These are phyloP conservation scores for Moxostoma hubbsi DNA, from an alignment of 2,797 vertebrate genomes.

Conservation along the genomic window DNA sequence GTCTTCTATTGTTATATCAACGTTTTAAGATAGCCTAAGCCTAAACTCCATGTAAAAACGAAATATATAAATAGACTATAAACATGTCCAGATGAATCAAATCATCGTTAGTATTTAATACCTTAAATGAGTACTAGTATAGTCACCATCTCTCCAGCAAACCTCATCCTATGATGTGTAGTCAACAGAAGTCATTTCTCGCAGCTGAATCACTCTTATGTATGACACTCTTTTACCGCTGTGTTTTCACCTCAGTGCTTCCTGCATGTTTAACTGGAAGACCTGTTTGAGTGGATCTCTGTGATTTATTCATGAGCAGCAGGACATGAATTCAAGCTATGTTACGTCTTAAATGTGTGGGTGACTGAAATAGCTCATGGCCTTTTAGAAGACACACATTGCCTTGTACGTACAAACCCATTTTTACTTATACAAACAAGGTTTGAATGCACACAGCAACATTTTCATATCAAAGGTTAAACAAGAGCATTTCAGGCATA, in stretches of 20 bases:
- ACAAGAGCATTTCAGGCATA: conserved; percentile 3
- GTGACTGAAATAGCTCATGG: conserved; percentile 8
- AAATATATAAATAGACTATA: too few relatives aligned
- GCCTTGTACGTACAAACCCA: background rate
- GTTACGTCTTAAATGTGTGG: conserved; percentile 31
- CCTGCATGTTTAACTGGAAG: conserved; percentile 28
- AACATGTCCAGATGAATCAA: background rate
- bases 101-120: background rate
- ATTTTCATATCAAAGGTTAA: conserved; percentile 12
- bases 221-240: background rate
- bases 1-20: too few relatives aligned
- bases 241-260: conserved; percentile 2
- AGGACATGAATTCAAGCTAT: conserved; percentile 31
- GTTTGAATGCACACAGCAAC: background rate
- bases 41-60: too few relatives aligned
- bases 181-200: conserved; percentile 2
- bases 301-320: conserved; percentile 53
- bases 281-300: background rate
- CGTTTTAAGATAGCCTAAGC: too few relatives aligned
- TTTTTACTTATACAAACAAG: conserved; percentile 25
- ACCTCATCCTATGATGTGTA: background rate
- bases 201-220: background rate
- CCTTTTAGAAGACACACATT: conserved; percentile 18
- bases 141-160: background rate
- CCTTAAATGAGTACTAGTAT: background rate